These are phyloP conservation scores for Formica exsecta DNA, from an alignment of 1,140 invertebrate species.

Conservation along the genomic window DNA sequence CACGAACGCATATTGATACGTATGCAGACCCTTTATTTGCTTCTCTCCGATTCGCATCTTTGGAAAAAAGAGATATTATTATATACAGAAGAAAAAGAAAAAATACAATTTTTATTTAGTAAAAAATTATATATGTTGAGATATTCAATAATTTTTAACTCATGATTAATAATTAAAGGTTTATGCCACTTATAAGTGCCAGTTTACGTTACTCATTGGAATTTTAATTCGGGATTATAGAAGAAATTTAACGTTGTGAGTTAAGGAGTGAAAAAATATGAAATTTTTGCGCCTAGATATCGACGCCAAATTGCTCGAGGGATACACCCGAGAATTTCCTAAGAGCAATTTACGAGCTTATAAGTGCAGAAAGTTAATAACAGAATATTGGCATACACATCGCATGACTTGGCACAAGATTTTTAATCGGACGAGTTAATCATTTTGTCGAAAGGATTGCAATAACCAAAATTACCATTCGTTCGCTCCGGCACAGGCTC, in stretches of 20 bases:
- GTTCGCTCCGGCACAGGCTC: constrained; percentile 92
- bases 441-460: not conserved
- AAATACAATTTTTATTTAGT: not conserved
- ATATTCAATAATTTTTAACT: not conserved
- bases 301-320: not conserved
- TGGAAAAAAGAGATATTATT: constrained; percentile 68
- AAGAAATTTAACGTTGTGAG: not conserved
- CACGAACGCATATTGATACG: constrained; percentile 90
- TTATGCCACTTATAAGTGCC: not conserved
- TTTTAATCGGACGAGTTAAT: not conserved
- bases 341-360: constrained; percentile 29
- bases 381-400: not conserved
- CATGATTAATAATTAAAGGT: not conserved
- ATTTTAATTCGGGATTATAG: not conserved
- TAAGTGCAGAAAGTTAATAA: constrained; percentile 47
- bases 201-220: not conserved
- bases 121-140: not conserved
- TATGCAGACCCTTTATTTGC: constrained; percentile 87
- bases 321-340: constrained; percentile 2
- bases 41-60: constrained; percentile 89
- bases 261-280: not conserved
- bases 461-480: constrained; percentile 86
- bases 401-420: constrained; percentile 18
- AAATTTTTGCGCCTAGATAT: not conserved
- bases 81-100: too few species aligned